Evolutionary conservation across 1,140 invertebrate genomes (phyloP).

Genomic region (Caenorhabditis briggsae): DNA sequence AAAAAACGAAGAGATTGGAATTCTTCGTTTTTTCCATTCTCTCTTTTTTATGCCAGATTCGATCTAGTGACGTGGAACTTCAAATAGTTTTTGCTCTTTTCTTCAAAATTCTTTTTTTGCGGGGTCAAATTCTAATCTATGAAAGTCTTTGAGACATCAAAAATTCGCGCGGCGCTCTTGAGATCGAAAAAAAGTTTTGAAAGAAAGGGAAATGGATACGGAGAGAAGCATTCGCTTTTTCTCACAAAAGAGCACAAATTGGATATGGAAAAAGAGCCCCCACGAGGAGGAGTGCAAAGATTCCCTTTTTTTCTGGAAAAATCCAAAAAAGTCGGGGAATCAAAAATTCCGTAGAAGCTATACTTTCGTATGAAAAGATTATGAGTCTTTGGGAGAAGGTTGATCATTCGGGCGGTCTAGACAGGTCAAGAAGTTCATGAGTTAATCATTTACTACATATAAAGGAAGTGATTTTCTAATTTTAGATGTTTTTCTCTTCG

Average conservation of each 20-base stretch:
- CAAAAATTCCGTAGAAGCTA: too few relatives aligned
- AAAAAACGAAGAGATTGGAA: conserved; percentile 48
- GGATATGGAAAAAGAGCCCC: background rate
- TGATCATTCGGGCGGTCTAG: too few relatives aligned
- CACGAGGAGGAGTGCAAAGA: conserved; percentile 17
- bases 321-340: background rate
- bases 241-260: conserved; percentile 44
- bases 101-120: background rate
- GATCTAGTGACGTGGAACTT: conserved; percentile 31
- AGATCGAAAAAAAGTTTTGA: background rate
- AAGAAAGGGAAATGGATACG: conserved; percentile 33
- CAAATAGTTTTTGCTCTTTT: background rate
- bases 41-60: background rate
- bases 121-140: conserved; percentile 29
- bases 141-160: conserved; percentile 16
- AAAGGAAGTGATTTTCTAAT: too few relatives aligned
- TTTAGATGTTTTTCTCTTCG: too few relatives aligned
- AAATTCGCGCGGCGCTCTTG: background rate
- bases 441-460: too few relatives aligned
- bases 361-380: too few relatives aligned
- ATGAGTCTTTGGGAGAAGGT: too few relatives aligned
- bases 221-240: conserved; percentile 6
- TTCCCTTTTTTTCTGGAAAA: conserved; percentile 11
- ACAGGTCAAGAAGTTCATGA: too few relatives aligned
- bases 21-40: background rate